Evolutionary conservation across 2,113 vertebrate species (phyloP).

Genomic region (Collichthys lucidus): DNA sequence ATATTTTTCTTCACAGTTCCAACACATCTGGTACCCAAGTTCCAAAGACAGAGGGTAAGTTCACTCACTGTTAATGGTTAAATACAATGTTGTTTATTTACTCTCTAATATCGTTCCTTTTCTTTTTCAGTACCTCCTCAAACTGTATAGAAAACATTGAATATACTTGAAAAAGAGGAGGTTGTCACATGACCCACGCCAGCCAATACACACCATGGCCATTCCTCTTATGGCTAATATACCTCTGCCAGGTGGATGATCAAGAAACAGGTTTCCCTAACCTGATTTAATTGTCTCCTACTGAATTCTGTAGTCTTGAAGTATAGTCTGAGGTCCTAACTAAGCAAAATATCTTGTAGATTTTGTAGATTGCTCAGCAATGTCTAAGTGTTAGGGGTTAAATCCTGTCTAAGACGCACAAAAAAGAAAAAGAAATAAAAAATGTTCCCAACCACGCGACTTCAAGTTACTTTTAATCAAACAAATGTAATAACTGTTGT

Average conservation of each 20-base stretch:
- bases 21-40: slow-evolving; percentile 77
- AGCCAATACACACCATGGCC: slow-evolving; percentile 14
- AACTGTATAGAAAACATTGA: slow-evolving; percentile 74
- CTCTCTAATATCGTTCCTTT: background rate
- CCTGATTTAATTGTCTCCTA: background rate
- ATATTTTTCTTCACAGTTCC: slow-evolving; percentile 55
- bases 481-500: slow-evolving; percentile 10
- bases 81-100: background rate
- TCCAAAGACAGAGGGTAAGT: slow-evolving; percentile 83
- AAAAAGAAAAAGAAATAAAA: background rate
- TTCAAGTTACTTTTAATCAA: slow-evolving; percentile 10
- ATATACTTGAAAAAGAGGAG: background rate
- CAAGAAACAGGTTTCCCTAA: slow-evolving; percentile 37
- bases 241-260: slow-evolving; percentile 24
- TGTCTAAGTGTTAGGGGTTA: background rate
- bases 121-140: slow-evolving; percentile 80
- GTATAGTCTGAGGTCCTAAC: background rate
- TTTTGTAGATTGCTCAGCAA: background rate
- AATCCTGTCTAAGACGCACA: background rate
- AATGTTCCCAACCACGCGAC: background rate
- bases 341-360: background rate
- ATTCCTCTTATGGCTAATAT: slow-evolving; percentile 23
- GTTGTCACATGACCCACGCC: slow-evolving; percentile 19
- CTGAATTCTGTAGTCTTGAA: background rate
- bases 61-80: background rate